Evolutionary conservation across 2,113 vertebrate genomes (phyloP).

Genomic region (Xenopus borealis): DNA sequence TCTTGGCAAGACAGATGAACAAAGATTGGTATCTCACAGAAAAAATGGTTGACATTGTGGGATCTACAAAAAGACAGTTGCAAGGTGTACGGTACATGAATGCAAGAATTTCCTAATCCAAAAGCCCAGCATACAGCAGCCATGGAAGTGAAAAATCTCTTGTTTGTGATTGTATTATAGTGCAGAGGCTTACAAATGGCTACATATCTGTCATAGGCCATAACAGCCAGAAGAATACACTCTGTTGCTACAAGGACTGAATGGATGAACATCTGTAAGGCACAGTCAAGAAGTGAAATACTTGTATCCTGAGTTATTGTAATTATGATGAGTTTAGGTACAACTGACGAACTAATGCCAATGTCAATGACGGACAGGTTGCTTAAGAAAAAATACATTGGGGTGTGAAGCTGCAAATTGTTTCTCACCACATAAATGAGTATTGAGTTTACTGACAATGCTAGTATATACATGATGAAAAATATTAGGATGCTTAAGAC

Average conservation of each 20-base stretch:
- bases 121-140: background rate
- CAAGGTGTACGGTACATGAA: background rate
- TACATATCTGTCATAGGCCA: background rate
- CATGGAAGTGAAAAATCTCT: background rate
- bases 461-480: background rate
- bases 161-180: slow-evolving; percentile 10
- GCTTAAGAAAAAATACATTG: too few relatives aligned
- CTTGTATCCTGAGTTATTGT: background rate
- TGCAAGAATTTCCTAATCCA: background rate
- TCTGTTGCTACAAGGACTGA: too few relatives aligned
- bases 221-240: too few relatives aligned
- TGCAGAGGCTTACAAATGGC: slow-evolving; percentile 23
- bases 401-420: too few relatives aligned
- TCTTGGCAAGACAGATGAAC: too few relatives aligned
- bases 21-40: too few relatives aligned
- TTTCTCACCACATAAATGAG: too few relatives aligned
- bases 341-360: too few relatives aligned
- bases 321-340: background rate
- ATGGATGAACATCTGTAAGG: too few relatives aligned
- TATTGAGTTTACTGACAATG: background rate
- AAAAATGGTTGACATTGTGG: too few relatives aligned
- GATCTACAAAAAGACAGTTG: slow-evolving; percentile 1
- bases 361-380: too few relatives aligned
- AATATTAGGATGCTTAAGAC: background rate
- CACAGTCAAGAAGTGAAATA: background rate